A percentile compares a stretch with the other conserved stretches of the same genome.
Evolutionary conservation across 2,888 invertebrate species (phyloP).

Genomic region (Drosophila antonietae): DNA sequence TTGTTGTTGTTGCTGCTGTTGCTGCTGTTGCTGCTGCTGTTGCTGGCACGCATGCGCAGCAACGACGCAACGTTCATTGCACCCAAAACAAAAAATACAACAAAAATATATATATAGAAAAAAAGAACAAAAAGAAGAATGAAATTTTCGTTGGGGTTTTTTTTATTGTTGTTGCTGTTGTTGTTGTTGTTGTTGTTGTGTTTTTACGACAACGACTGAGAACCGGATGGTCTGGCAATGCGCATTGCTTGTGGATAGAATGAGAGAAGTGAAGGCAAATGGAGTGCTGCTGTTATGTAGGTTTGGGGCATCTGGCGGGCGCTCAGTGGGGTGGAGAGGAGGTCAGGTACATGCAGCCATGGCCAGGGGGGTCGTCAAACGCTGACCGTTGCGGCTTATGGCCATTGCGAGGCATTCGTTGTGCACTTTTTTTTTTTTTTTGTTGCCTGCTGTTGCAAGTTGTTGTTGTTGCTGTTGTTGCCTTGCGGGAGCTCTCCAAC

Average conservation of each 20-base stretch:
- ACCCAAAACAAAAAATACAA: constrained; percentile 61
- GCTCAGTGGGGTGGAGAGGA: not conserved
- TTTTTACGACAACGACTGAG: constrained; percentile 58
- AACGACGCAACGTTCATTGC: constrained; percentile 74
- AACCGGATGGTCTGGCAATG: constrained; percentile 70
- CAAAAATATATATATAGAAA: constrained; percentile 26
- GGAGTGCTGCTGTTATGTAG: not conserved
- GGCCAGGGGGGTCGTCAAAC: constrained; percentile 57
- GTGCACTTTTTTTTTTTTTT: constrained; percentile 34
- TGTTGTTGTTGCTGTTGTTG: constrained; percentile 47
- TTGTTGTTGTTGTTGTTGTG: constrained; percentile 26
- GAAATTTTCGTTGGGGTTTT: constrained; percentile 70
- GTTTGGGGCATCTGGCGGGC: not conserved
- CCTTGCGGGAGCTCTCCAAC: constrained; percentile 81
- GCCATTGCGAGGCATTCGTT: constrained; percentile 66
- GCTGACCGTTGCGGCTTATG: constrained; percentile 67
- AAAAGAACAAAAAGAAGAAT: constrained; percentile 69
- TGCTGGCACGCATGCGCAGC: constrained; percentile 78
- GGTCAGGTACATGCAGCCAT: constrained; percentile 20
- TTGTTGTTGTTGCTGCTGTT: constrained; percentile 25
- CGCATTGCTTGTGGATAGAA: constrained; percentile 19
- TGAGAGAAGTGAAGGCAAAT: not conserved
- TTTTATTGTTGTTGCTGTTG: constrained; percentile 36
- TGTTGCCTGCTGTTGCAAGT: constrained; percentile 22
- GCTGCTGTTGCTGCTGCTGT: constrained; percentile 30